Evolutionary conservation across 2,113 vertebrate species (phyloP).

Genomic region (Pelodiscus sinensis): DNA sequence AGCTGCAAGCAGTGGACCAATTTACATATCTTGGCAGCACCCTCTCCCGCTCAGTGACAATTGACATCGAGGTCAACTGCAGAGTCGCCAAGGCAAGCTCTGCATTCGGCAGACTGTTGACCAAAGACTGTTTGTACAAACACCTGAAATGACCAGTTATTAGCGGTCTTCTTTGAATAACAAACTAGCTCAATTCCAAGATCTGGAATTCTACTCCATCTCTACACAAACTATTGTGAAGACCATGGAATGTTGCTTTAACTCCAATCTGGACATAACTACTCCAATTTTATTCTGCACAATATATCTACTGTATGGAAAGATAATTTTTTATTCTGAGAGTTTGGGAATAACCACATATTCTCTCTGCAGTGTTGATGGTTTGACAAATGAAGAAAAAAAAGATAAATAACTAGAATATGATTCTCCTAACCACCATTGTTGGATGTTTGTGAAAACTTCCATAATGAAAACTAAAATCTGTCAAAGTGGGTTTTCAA

Average conservation of each 20-base stretch:
- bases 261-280: too few relatives aligned
- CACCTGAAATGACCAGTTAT: rapidly evolving
- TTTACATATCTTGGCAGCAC: too few relatives aligned
- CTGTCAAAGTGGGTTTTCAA: neutral
- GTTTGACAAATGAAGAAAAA: neutral
- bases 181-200: neutral
- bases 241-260: too few relatives aligned
- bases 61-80: too few relatives aligned
- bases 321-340: neutral
- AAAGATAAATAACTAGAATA: neutral
- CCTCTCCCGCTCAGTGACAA: too few relatives aligned
- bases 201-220: neutral
- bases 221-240: neutral
- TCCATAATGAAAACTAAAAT: neutral
- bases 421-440: neutral
- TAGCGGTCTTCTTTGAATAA: neutral
- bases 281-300: neutral
- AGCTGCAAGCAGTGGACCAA: too few relatives aligned
- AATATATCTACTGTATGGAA: neutral
- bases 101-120: too few relatives aligned
- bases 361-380: neutral
- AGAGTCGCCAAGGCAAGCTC: too few relatives aligned
- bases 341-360: neutral
- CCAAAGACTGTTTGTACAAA: neutral
- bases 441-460: neutral